Evolutionary conservation across 2,888 invertebrate species (phyloP).

Genomic region (Melieria crassipennis): DNA sequence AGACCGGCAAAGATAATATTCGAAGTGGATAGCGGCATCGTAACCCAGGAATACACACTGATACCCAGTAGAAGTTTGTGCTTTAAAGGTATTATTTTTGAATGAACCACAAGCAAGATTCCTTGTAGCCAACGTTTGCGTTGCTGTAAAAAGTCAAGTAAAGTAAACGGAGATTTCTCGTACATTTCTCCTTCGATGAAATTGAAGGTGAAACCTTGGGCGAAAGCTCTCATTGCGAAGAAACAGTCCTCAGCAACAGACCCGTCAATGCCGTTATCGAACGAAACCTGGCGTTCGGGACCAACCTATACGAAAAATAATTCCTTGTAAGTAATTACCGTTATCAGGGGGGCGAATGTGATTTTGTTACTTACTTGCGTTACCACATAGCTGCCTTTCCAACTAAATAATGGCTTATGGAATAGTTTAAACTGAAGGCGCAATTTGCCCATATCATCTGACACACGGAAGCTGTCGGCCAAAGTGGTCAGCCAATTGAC

Average conservation of each 20-base stretch:
- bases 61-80: slow-evolving; percentile 85
- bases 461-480: slow-evolving; percentile 94
- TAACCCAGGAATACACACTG: slow-evolving; percentile 96
- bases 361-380: slow-evolving; percentile 77
- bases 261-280: slow-evolving; percentile 96
- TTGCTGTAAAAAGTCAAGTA: slow-evolving; percentile 95
- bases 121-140: slow-evolving; percentile 96
- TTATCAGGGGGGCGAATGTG: not conserved
- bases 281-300: slow-evolving; percentile 91
- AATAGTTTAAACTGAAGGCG: slow-evolving; percentile 91
- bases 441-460: slow-evolving; percentile 97
- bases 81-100: slow-evolving; percentile 80
- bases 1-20: slow-evolving; percentile 85
- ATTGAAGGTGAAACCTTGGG: slow-evolving; percentile 90
- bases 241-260: slow-evolving; percentile 98
- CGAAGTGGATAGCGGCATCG: slow-evolving; percentile 90
- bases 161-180: slow-evolving; percentile 96
- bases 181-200: slow-evolving; percentile 99
- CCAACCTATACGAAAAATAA: slow-evolving; percentile 70
- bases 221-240: slow-evolving; percentile 95
- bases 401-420: slow-evolving; percentile 94
- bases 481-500: slow-evolving; percentile 97
- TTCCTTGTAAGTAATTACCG: no score
- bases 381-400: slow-evolving; percentile 98
- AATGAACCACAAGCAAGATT: slow-evolving; percentile 88